Base-by-base conservation (phyloP, 2,888 invertebrate genomes). In the Helleia helle region DNA sequence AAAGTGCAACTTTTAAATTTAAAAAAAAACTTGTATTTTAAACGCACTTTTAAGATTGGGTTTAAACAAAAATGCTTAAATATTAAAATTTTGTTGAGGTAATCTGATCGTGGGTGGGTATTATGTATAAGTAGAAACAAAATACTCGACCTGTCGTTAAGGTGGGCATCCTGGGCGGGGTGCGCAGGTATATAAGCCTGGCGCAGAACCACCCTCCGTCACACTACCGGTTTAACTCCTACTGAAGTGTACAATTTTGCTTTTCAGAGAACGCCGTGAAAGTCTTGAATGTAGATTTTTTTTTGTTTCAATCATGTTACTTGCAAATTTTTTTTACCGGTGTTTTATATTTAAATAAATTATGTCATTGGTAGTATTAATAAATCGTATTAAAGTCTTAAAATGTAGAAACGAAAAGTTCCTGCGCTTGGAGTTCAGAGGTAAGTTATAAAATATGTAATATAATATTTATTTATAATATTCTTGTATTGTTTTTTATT, bases 351-450 rank as follows among this genome's bases (percentile, higher is more conserved):
- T 18, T 12, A 22, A 34, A 3, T 22, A 34, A 34, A 34, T 22
- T 18, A 92, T 93, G 92, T 89, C 92, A 57, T 86, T 93, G 28
- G 77, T 87, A 7, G 89, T 93, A 11, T 87, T 87, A 59, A 64
- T 93, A 29, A 88, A 89, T 62, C 89, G 90, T 51, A 89, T 93
- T 61, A 90, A 90, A 71, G 83, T 91, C 38, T 79, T 90, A 11
- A 90, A 90, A 70, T 86, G 87, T 59, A 91, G 89, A 62, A 87
- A 87, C 7, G 91, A 91, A 52, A 89, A 90, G 60, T 86, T 87
- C 48, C 90, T 88, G 38, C 88, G 89, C 51, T 76, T 91, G 49
- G 90, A 90, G 51, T 94, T 94, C 64, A 81, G 94, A 86, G 93
- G 94, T 94, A 85, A 87, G 90, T 60, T 28, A 25, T 40, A n/a